Conservation (phyloP, 2,888 invertebrate species). For the Ceratothoa steindachneri region DNA sequence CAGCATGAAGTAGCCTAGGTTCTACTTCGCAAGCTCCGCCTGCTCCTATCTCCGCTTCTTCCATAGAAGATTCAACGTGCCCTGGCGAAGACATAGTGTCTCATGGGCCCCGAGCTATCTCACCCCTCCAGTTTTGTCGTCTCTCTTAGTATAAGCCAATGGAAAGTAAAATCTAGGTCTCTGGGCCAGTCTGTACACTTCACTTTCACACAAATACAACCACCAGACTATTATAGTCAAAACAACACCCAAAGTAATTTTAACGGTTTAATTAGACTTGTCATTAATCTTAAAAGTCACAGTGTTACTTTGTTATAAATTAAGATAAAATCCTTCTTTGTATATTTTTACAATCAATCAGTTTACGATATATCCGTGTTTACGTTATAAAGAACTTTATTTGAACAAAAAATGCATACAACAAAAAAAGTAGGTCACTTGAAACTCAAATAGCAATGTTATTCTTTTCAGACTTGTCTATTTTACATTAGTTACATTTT, state of each 20-base stretch:
- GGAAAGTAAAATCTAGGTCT: conserved; percentile 44
- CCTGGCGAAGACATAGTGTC: background rate
- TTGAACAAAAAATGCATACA: conserved; percentile 20
- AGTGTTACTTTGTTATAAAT: background rate
- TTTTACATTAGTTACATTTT: no score
- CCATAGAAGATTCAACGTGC: background rate
- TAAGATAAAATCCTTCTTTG: background rate
- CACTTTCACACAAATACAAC: conserved; percentile 45
- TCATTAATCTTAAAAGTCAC: background rate
- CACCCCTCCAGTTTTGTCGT: background rate
- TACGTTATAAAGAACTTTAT: background rate
- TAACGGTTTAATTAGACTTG: background rate
- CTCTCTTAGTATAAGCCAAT: background rate
- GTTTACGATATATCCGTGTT: background rate
- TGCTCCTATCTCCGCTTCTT: background rate
- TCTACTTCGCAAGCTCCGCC: background rate
- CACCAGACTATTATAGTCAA: conserved; percentile 21
- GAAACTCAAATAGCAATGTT: background rate
- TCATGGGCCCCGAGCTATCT: background rate
- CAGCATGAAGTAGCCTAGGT: background rate
- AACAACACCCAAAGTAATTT: background rate
- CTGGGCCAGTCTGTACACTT: conserved; percentile 41
- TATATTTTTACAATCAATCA: background rate
- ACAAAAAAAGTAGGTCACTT: conserved; percentile 38
- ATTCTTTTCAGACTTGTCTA: no score